Percentiles rank a stretch among this genome's conserved stretches.
phyloP scores from a whole-genome alignment of 1,140 invertebrate species.

The Sitobion miscanthi region DNA sequence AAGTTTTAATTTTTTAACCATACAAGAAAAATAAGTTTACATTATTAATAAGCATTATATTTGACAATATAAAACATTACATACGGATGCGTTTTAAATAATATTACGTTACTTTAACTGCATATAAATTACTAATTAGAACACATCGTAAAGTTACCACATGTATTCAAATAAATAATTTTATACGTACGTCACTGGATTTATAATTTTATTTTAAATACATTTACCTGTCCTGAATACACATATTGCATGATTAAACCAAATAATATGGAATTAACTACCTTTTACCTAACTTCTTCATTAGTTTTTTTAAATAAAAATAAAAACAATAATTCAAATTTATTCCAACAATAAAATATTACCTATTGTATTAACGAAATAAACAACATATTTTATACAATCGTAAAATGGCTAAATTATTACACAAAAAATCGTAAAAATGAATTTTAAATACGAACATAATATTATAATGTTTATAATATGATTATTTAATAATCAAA shows the following conservation, averaged over 20 bases:
- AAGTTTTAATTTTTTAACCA: background rate
- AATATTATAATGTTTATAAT: too few relatives aligned
- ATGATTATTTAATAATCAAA: too few relatives aligned
- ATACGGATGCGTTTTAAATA: background rate
- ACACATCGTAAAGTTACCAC: background rate
- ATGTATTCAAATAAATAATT: background rate
- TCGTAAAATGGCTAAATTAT: background rate
- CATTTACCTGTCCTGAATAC: background rate
- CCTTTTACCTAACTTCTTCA: background rate
- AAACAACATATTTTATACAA: background rate
- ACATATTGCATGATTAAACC: background rate
- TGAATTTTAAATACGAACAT: too few relatives aligned
- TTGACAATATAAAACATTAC: background rate
- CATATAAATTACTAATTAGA: background rate
- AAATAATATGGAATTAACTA: too few relatives aligned
- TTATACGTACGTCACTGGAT: background rate
- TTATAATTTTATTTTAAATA: constrained; percentile 27
- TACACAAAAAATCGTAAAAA: background rate
- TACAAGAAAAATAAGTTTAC: background rate
- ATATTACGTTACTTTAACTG: background rate
- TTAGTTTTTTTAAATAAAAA: background rate
- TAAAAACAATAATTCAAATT: background rate
- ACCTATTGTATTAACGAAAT: background rate
- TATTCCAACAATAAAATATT: background rate
- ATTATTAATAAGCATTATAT: background rate